Base-by-base conservation (phyloP, 2,888 invertebrate genomes). In the Erannis defoliaria region DNA sequence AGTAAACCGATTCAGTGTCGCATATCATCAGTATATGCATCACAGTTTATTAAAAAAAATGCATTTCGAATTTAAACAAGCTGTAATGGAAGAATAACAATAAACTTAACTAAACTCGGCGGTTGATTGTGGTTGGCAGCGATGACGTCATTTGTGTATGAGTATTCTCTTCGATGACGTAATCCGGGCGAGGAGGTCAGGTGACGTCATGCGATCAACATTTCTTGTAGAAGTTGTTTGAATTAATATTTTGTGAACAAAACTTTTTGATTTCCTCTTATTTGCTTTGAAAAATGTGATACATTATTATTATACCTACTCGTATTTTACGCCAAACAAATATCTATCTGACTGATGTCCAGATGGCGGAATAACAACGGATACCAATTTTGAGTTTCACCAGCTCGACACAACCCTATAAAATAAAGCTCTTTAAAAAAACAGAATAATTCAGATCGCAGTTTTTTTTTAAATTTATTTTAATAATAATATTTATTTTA, bases 151-250 rank as follows among this genome's bases (percentile, higher is more conserved):
- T 77, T 70, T 64, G 68, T 62, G 65, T 65, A 73, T 67, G 73
- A 70, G 72, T 81, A 84, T 85, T 82, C 77, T 62, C 70, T 61
- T 64, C 74, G 82, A 78, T 91, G 90, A 91, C 90, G 90, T 89
- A 88, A 90, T 79, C 74, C 62, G 73, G 74, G 77, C 78, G 75
- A 76, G 77, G 77, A 78, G 81, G 75, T 75, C 67, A 58, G 79
- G 76, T 90, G 90, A 90, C 89, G 90, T 84, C 86, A 90, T 85
- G 53, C 68, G 59, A 57, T 64, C 61, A 66, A 63, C 43, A 55
- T 56, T 48, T 64, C 38, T 61, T 64, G 46, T 43, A 29, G 55
- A 38, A 53, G 38, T 54, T 59, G 55, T 62, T 54, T 63, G 46
- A 62, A 57, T 56, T 18, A n/a, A n/a, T 33, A 49, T 59, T 45